Evolutionary conservation across 2,888 invertebrate genomes (phyloP).

Genomic region (Toxonevra muliebris): DNA sequence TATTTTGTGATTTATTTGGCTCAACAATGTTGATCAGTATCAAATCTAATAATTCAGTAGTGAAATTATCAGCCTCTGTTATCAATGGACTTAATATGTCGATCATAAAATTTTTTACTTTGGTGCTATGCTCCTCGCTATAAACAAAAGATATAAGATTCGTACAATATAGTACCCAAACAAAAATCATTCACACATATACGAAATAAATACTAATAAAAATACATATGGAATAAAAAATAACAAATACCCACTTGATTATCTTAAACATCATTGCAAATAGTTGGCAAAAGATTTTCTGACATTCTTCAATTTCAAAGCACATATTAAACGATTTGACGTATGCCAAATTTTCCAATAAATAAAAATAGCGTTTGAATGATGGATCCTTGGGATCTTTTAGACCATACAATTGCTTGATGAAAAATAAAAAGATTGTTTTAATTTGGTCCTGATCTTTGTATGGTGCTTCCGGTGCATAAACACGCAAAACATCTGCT

Average conservation of each 20-base stretch:
- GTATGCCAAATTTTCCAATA: constrained; percentile 95
- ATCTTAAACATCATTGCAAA: constrained; percentile 95
- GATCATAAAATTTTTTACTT: constrained; percentile 96
- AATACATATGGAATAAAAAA: background rate
- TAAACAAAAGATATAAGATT: too few species aligned
- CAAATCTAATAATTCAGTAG: constrained; percentile 92
- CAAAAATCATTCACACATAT: background rate
- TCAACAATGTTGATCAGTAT: constrained; percentile 94
- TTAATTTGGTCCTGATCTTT: constrained; percentile 94
- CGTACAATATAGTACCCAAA: too few species aligned
- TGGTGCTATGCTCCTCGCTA: constrained; percentile 94
- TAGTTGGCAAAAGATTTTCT: constrained; percentile 93
- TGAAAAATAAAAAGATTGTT: constrained; percentile 91
- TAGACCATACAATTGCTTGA: constrained; percentile 90
- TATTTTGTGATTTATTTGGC: constrained; percentile 88
- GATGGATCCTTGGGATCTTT: constrained; percentile 97
- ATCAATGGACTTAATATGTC: constrained; percentile 95
- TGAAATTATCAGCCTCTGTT: constrained; percentile 94
- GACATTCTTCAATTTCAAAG: constrained; percentile 96
- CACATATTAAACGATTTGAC: constrained; percentile 99
- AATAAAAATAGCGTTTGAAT: constrained; percentile 96
- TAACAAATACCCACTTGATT: constrained; percentile 80
- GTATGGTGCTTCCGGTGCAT: constrained; percentile 97
- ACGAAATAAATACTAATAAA: too few species aligned
- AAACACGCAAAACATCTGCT: constrained; percentile 94